Evolutionary conservation across 2,113 vertebrate species (phyloP), one percentile per base, ranked within the genome.

Genomic region (Pomatorhinus ruficollis): DNA sequence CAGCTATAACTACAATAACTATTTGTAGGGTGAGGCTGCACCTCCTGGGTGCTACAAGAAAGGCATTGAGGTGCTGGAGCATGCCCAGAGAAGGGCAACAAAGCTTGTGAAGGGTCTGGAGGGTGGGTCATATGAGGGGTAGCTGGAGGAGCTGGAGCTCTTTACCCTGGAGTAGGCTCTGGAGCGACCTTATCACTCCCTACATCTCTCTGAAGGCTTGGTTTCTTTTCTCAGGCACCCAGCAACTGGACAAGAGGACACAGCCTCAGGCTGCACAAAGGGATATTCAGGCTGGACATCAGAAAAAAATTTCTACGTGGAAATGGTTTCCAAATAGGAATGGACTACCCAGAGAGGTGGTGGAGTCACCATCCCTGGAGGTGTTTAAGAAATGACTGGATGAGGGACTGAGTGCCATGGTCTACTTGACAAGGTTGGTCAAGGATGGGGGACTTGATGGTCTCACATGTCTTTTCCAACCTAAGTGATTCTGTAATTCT

Each of bases 41-140:
- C 30, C 30, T 54, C 0, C 70, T 47, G 54, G 30, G n/a, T 0
- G 0, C 40, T 16, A 9, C 17, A 27, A 25, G 20, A 60, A 68
- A 19, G 21, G 5, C 10, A 13, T 7, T 47, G 54, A 27, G 6
- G 20, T 27, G 21, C 45, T 60, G 24, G 17, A 83, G 4, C 3
- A 9, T 11, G 13, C 24, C 30, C 40, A 53, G 47, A 54, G 24
- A 40, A 54, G n/a, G n/a, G 12, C 6, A 40, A 5, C 2, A 22
- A 54, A 61, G 8, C 21, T 35, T 54, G 14, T 27, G n/a, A 27
- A 49, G 30, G 30, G 6, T 47, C 24, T 54, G 17, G 20, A 61
- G 30, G 14, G 7, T 35, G 24, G 23, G 25, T 61, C 24, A 12
- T 40, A 17, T 0, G 3, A 40, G 25, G 17, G 61, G 3, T 1